phyloP scores from a whole-genome alignment of 2,113 vertebrate genomes.

The Desmodus rotundus region DNA sequence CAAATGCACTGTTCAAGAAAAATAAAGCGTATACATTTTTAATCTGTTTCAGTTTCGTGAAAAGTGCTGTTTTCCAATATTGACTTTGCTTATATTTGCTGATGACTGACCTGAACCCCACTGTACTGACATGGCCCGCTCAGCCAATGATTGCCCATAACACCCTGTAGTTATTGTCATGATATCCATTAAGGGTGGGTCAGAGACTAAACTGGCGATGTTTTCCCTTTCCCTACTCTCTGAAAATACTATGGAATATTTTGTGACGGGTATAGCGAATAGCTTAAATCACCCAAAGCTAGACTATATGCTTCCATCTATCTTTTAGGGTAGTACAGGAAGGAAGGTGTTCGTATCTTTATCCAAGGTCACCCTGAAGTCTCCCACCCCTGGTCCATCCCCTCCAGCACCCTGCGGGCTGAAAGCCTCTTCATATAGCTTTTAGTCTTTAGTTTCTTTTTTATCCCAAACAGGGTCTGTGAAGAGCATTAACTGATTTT shows the following conservation, averaged over 20 bases:
- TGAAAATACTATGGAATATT: conserved; percentile 17
- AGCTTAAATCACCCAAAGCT: not conserved
- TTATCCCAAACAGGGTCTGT: not conserved
- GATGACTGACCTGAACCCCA: not conserved
- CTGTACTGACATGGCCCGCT: not conserved
- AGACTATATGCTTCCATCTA: not conserved
- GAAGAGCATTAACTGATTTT: not conserved
- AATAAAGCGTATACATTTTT: not conserved
- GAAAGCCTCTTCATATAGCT: not conserved
- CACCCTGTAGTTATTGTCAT: not conserved
- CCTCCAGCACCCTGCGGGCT: not conserved
- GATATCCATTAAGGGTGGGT: not conserved
- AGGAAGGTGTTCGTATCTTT: not conserved
- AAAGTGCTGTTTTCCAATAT: not conserved
- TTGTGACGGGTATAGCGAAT: not conserved
- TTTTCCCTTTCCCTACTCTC: not conserved
- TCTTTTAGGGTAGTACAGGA: not conserved
- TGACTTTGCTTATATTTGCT: not conserved
- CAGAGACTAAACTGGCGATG: not conserved
- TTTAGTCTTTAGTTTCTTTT: not conserved
- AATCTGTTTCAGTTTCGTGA: not conserved
- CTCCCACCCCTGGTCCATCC: not conserved
- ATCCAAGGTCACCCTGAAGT: not conserved
- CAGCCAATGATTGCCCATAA: not conserved
- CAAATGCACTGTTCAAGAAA: not conserved